Base-by-base conservation (phyloP, 2,113 vertebrate species). In the Dicaeum eximium region DNA sequence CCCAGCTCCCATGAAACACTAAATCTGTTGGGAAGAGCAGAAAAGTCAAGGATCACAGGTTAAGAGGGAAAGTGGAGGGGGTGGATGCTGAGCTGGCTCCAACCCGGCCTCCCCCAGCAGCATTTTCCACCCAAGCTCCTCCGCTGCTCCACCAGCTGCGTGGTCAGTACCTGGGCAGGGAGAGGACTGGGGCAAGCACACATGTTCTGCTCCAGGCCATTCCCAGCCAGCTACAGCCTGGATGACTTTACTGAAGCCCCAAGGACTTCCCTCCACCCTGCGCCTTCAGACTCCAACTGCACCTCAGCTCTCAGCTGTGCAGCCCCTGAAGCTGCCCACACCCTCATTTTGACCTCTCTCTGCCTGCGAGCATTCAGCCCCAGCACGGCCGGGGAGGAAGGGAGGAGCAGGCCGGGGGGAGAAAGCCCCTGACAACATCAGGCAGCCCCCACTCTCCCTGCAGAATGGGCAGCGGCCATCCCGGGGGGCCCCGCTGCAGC, bases 271-370 rank as follows among this genome's bases (percentile, higher is more conserved):
- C 91, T 93, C 91, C 96, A 53, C 93, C 90, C 92, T 7, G 25
- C 0, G 25, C 86, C 61, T 88, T 73, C 81, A 83, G 80, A 44
- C 88, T 94, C 91, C 91, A 94, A 94, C 50, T 94, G 86, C 96
- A 96, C 96, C 57, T 88, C 80, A 62, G 93, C 94, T 97, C 96
- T 97, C 97, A 97, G 97, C 97, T 97, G 95, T 89, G 86, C 95
- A 95, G 91, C 93, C 92, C 95, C 38, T 31, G 91, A 90, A 95
- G 91, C 95, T 96, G 96, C 97, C 96, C 95, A 97, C 97, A 97
- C 96, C 97, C 97, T 97, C 93, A 20, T 95, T 95, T 58, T 98
- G 98, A 98, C 97, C 97, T 98, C 97, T 85, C 93, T 88, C 93
- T n/a, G 97, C 97, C 97, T 97, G 83, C 28, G 35, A 84, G 97